phyloP scores from a whole-genome alignment of 2,113 vertebrate genomes.

The Paratilapia polleni region DNA sequence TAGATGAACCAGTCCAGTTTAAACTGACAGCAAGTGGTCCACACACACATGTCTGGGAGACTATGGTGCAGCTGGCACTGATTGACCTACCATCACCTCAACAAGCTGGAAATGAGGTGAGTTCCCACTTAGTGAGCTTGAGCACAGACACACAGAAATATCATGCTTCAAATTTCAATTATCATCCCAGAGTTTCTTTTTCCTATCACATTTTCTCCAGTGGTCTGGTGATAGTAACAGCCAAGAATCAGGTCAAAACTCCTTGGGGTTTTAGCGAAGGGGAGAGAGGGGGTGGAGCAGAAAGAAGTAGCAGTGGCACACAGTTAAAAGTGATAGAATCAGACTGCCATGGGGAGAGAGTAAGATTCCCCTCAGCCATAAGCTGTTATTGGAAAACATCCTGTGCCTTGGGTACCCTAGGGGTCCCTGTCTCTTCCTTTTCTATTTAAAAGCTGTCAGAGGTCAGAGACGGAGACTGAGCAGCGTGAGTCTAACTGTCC shows the following conservation, averaged over 20 bases:
- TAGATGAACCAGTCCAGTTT: conserved; percentile 84
- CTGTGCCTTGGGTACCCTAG: conserved; percentile 49
- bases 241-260: conserved; percentile 72
- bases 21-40: conserved; percentile 83
- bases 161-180: conserved; percentile 57
- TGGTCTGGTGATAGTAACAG: conserved; percentile 57
- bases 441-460: conserved; percentile 65
- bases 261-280: conserved; percentile 57
- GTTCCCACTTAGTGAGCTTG: conserved; percentile 10
- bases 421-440: conserved; percentile 45
- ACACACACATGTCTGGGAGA: conserved; percentile 82
- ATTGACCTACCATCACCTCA: conserved; percentile 69
- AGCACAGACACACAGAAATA: conserved; percentile 35
- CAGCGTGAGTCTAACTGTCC: conserved; percentile 19
- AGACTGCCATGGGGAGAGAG: conserved; percentile 61
- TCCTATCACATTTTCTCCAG: conserved; percentile 43
- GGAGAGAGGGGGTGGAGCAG: conserved; percentile 26
- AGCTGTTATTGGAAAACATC: conserved; percentile 76
- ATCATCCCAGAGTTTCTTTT: conserved; percentile 30
- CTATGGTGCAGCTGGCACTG: conserved; percentile 84
- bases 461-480: conserved; percentile 42
- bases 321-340: conserved; percentile 72
- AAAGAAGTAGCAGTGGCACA: conserved; percentile 49
- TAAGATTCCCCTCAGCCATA: conserved; percentile 59
- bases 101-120: conserved; percentile 82